Conservation (phyloP, 2,888 invertebrate genomes). For the Cyclophora albipunctata region DNA sequence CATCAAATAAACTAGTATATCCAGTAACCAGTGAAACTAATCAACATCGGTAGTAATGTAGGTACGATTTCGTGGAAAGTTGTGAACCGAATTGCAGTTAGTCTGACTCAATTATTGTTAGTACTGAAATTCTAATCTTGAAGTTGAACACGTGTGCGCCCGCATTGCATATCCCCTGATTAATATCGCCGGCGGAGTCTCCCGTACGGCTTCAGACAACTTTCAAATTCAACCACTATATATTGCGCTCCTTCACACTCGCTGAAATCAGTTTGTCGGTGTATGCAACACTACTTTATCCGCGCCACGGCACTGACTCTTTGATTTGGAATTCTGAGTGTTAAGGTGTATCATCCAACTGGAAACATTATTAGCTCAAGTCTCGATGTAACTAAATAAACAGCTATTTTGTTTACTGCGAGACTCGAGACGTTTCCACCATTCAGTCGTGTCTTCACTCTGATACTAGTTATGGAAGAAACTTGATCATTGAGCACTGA, state of each 20-base stretch:
- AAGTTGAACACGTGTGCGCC: slow-evolving; percentile 50
- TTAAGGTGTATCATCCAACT: slow-evolving; percentile 13
- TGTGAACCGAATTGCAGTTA: slow-evolving; percentile 35
- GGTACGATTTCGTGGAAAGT: slow-evolving; percentile 13
- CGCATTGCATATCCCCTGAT: slow-evolving; percentile 62
- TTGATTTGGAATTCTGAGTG: slow-evolving; percentile 13
- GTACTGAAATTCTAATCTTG: slow-evolving; percentile 55
- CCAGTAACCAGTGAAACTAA: no score
- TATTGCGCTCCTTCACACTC: slow-evolving; percentile 15
- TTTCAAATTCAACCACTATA: slow-evolving; percentile 37
- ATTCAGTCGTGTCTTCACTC: slow-evolving; percentile 13
- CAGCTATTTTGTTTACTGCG: slow-evolving; percentile 9
- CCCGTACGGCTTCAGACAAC: slow-evolving; percentile 50
- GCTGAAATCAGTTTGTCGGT: slow-evolving; percentile 10
- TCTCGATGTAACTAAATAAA: slow-evolving; percentile 10
- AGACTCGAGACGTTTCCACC: slow-evolving; percentile 14
- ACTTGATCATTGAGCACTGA: slow-evolving; percentile 3
- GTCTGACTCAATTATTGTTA: slow-evolving; percentile 60
- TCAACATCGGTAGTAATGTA: slow-evolving; percentile 6
- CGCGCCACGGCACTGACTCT: slow-evolving; percentile 9
- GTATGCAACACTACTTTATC: slow-evolving; percentile 8
- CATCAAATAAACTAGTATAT: no score
- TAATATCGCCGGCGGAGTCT: slow-evolving; percentile 49
- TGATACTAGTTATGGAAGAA: slow-evolving; percentile 14
- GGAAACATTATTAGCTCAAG: slow-evolving; percentile 6